phyloP scores from a whole-genome alignment of 2,888 invertebrate species.

The Vanessa cardui region DNA sequence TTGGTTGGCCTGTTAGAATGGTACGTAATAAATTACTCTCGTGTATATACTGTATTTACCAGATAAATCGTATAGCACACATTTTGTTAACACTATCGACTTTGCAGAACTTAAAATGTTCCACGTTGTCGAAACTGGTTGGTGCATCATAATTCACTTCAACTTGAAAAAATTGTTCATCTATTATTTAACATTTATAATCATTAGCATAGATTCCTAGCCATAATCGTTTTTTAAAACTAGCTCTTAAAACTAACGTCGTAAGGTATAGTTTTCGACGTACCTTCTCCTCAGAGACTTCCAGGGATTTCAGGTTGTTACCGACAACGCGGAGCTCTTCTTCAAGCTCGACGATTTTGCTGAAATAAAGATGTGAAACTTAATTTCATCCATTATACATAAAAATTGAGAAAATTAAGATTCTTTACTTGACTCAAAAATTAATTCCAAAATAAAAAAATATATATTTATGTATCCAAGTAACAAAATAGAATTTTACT shows the following conservation, averaged over 20 bases:
- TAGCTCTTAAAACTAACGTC: conserved; percentile 28
- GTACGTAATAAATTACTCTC: conserved; percentile 56
- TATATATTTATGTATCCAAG: background rate
- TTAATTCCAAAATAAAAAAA: background rate
- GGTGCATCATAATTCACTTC: conserved; percentile 66
- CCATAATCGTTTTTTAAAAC: conserved; percentile 22
- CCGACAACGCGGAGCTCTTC: conserved; percentile 99
- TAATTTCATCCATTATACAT: conserved; percentile 59
- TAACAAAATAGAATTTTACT: background rate
- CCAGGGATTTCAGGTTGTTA: conserved; percentile 99
- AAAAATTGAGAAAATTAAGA: background rate
- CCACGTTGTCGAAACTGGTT: conserved; percentile 53
- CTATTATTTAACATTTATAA: conserved; percentile 26
- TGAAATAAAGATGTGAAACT: conserved; percentile 72
- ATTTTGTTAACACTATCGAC: background rate
- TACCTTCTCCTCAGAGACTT: conserved; percentile 99
- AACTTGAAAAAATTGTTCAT: conserved; percentile 25
- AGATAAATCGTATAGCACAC: background rate
- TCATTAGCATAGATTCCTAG: conserved; percentile 39
- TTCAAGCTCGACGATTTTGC: conserved; percentile 99
- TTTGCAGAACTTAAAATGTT: conserved; percentile 7
- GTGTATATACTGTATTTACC: conserved; percentile 17
- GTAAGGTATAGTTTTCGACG: conserved; percentile 51
- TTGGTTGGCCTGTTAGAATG: conserved; percentile 94
- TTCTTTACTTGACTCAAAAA: background rate